Conservation (phyloP, 2,113 vertebrate genomes). For the Acinonyx jubatus region DNA sequence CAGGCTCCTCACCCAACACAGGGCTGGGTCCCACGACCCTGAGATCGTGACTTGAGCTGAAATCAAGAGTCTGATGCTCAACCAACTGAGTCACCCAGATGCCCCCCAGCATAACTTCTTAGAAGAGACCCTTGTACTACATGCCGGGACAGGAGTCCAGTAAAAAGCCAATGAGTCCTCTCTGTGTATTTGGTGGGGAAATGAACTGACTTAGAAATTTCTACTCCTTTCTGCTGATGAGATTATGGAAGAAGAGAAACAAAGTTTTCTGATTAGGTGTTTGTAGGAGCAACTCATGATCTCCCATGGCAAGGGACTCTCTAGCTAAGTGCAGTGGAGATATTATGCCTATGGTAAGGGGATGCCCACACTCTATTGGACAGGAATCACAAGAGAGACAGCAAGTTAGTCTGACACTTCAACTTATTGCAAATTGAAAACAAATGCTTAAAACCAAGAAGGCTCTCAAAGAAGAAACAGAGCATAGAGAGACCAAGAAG, state of each 20-base stretch:
- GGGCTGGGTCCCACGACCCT: too few relatives aligned
- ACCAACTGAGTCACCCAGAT: too few relatives aligned
- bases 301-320: neutral
- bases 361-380: neutral
- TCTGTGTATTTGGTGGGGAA: neutral
- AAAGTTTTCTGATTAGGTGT: neutral
- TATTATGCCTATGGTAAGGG: neutral
- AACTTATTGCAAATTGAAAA: neutral
- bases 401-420: neutral
- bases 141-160: neutral
- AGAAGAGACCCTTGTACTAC: neutral
- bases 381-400: neutral
- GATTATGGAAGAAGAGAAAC: neutral
- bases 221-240: neutral
- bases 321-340: neutral
- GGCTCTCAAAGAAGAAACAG: neutral
- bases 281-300: neutral
- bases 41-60: too few relatives aligned
- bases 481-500: neutral
- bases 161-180: neutral
- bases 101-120: neutral
- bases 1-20: too few relatives aligned
- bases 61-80: too few relatives aligned
- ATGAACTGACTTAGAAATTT: constrained; percentile 5
- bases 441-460: neutral